These are phyloP conservation scores for Nymphicus hollandicus DNA, from an alignment of 2,113 vertebrate species.

Conservation along the genomic window DNA sequence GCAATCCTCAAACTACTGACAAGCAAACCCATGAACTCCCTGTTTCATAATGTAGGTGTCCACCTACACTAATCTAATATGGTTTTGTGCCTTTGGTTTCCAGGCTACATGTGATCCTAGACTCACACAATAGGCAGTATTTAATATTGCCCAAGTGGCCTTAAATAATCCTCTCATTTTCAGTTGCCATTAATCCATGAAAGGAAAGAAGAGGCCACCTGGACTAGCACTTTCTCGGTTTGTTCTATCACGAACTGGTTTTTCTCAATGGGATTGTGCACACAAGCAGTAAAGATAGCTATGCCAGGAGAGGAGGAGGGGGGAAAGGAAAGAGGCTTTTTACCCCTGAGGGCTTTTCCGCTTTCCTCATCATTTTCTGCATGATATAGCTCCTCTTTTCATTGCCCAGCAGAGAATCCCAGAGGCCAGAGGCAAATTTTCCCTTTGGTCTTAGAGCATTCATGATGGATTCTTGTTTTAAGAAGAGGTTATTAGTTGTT, in stretches of 20 bases:
- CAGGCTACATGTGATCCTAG: neutral
- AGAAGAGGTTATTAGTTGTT: conserved; percentile 61
- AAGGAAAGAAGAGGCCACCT: conserved; percentile 29
- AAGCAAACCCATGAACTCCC: neutral
- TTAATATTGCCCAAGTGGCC: conserved; percentile 52
- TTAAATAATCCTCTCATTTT: conserved; percentile 60
- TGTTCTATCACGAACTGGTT: conserved; percentile 26
- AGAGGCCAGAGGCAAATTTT: conserved; percentile 37
- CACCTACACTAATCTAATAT: conserved; percentile 17
- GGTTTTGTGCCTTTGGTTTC: conserved; percentile 29
- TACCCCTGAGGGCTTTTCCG: conserved; percentile 15
- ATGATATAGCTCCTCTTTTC: conserved; percentile 48
- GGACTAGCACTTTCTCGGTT: conserved; percentile 56
- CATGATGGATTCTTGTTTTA: conserved; percentile 50
- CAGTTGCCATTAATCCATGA: conserved; percentile 30
- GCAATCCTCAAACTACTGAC: neutral
- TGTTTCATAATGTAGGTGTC: conserved; percentile 22
- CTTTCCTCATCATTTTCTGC: conserved; percentile 48
- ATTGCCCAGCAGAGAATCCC: conserved; percentile 43
- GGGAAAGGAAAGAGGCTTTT: neutral
- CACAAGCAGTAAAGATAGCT: conserved; percentile 4
- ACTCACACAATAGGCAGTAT: conserved; percentile 5
- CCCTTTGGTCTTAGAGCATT: conserved; percentile 24
- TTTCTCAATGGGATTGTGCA: conserved; percentile 36
- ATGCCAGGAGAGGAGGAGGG: neutral